Conservation (phyloP, 1,140 invertebrate species). For the Leptopilina clavipes region DNA sequence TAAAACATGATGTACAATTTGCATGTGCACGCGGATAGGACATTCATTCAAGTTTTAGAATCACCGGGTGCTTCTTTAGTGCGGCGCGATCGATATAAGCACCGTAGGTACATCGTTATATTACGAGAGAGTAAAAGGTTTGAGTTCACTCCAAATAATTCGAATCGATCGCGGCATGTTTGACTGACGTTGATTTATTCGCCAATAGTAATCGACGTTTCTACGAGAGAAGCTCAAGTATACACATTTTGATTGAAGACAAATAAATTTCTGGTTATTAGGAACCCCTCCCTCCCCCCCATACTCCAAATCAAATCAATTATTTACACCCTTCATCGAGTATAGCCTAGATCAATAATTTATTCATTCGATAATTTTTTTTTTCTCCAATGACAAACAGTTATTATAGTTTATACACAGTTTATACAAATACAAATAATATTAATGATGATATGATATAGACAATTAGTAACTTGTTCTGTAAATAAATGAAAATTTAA, state of each 20-base stretch:
- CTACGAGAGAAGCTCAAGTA: slow-evolving; percentile 15
- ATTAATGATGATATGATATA: too few relatives aligned
- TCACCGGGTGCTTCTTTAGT: not conserved
- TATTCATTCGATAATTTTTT: slow-evolving; percentile 6
- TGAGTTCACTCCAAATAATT: slow-evolving; percentile 6
- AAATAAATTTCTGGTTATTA: slow-evolving; percentile 31
- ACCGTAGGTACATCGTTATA: slow-evolving; percentile 31
- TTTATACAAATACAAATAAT: too few relatives aligned
- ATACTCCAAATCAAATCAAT: not conserved
- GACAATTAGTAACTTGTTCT: not conserved
- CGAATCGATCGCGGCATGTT: slow-evolving; percentile 29
- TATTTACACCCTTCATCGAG: not conserved
- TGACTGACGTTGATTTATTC: slow-evolving; percentile 33
- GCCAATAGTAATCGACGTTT: slow-evolving; percentile 24
- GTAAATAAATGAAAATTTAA: not conserved
- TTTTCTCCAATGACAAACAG: not conserved
- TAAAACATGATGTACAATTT: not conserved
- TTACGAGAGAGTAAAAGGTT: slow-evolving; percentile 22
- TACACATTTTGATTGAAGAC: slow-evolving; percentile 30
- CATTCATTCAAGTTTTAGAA: slow-evolving; percentile 6
- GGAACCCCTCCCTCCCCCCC: not conserved
- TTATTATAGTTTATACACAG: not conserved
- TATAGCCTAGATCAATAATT: slow-evolving; percentile 7
- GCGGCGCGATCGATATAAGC: not conserved
- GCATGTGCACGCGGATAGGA: not conserved